Evolutionary conservation across 2,113 vertebrate species (phyloP), one percentile per base, ranked within the genome.

Genomic region (Chlorodrepanis virens): DNA sequence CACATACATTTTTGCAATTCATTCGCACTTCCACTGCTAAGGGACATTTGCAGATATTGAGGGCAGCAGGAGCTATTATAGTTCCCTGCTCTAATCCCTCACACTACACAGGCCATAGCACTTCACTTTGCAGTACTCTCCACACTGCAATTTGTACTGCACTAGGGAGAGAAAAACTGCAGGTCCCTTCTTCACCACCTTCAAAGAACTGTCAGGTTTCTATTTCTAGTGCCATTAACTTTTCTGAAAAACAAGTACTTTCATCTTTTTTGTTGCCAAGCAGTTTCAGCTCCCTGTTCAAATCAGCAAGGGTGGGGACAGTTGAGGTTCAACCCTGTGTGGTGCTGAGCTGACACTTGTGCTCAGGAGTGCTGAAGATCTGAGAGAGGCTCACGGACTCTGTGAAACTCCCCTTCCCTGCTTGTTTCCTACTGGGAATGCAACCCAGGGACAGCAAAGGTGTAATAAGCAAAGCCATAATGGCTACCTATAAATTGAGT

Each of bases 171-270:
- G 47, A 71, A 94, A 78, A 79, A 15, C 49, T 89, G 29, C n/a
- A 24, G 11, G 63, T 76, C 49, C 12, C 44, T 23, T 91, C 28
- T 80, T 79, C 59, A 13, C 21, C 9, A 29, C 79, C 68, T 90
- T 92, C 83, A 69, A 76, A 67, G 44, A 92, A 65, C 75, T 35
- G 71, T 44, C 70, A 92, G 31, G 6, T 88, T 92, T 93, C 77
- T 92, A 75, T 87, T 95, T 93, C 49, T 79, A 86, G 77, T 28
- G 33, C n/a, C 49, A 67, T 82, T 91, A 92, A 72, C 57, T 88
- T 90, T 72, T 80, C 50, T 49, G 84, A 87, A 87, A 96, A 92
- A 54, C 44, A 76, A 33, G 29, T n/a, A 15, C 70, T 92, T 87
- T 72, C 52, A 68, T 77, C 61, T 65, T 78, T 77, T 56, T 81